Percentiles rank a stretch among this genome's conserved stretches.
Evolutionary conservation across 2,113 vertebrate species (phyloP).

Genomic region (Brachyistius frenatus): DNA sequence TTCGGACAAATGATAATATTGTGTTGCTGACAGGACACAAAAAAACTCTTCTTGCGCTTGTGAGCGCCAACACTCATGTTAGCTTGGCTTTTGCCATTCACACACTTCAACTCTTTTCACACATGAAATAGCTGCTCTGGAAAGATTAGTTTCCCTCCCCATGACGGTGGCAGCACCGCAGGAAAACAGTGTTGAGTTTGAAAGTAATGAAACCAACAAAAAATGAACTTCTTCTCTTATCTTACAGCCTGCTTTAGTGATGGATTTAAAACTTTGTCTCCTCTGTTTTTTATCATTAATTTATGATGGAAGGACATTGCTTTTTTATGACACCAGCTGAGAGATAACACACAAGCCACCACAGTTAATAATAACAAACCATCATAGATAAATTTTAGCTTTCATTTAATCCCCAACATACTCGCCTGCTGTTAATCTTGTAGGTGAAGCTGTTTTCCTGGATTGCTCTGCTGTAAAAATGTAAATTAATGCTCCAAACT

Average conservation of each 20-base stretch:
- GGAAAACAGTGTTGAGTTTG: constrained; percentile 4
- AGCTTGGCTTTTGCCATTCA: constrained; percentile 16
- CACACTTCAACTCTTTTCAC: constrained; percentile 23
- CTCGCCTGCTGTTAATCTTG: constrained; percentile 11
- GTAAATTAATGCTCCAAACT: constrained; percentile 34
- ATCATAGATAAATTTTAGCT: constrained; percentile 4
- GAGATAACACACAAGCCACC: neutral
- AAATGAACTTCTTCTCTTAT: constrained; percentile 26
- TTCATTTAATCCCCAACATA: neutral
- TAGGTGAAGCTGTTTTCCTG: constrained; percentile 25
- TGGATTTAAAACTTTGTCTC: constrained; percentile 11
- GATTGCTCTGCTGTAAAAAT: constrained; percentile 1
- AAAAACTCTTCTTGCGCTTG: constrained; percentile 6
- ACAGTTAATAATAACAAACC: constrained; percentile 11
- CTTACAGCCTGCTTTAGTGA: constrained; percentile 13
- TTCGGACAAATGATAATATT: constrained; percentile 24
- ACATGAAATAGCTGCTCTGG: constrained; percentile 24
- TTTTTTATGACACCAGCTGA: neutral
- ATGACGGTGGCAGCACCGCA: constrained; percentile 15
- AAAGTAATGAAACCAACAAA: constrained; percentile 33
- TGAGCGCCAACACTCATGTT: neutral
- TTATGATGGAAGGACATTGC: neutral
- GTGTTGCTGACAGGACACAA: neutral
- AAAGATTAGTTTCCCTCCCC: constrained; percentile 9
- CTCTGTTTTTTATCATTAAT: constrained; percentile 13